Conservation (phyloP, 2,797 vertebrate species). For the Sparidentex hasta region DNA sequence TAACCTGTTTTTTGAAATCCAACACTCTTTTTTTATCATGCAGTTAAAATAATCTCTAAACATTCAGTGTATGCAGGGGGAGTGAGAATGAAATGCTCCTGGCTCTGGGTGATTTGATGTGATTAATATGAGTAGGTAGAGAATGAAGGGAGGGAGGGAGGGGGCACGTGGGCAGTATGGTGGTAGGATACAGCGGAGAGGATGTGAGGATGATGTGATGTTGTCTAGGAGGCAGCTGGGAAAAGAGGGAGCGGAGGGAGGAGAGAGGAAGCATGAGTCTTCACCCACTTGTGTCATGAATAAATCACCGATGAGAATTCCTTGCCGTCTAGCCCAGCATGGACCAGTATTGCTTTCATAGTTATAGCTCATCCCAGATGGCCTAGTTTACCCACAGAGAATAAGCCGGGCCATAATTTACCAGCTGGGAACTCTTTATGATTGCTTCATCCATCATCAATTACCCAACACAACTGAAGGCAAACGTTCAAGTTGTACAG, state of each 20-base stretch:
- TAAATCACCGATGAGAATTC: constrained; percentile 77
- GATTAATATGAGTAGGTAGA: constrained; percentile 71
- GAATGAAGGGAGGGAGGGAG: constrained; percentile 29
- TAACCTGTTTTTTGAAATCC: not conserved
- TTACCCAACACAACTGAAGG: constrained; percentile 58
- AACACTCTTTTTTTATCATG: not conserved
- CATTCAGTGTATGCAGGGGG: constrained; percentile 8
- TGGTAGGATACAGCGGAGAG: constrained; percentile 42
- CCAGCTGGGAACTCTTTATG: constrained; percentile 70
- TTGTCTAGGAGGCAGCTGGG: constrained; percentile 56
- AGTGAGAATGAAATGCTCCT: constrained; percentile 51
- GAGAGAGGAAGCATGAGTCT: constrained; percentile 55
- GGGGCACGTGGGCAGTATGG: constrained; percentile 41
- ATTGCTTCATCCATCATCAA: constrained; percentile 74
- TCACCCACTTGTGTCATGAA: constrained; percentile 81
- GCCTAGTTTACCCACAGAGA: constrained; percentile 71
- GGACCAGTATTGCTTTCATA: constrained; percentile 64
- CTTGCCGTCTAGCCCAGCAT: constrained; percentile 61
- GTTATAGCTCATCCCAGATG: constrained; percentile 72
- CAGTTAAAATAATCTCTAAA: constrained; percentile 14
- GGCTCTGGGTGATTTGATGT: constrained; percentile 56
- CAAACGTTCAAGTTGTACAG: constrained; percentile 25
- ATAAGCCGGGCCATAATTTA: constrained; percentile 71
- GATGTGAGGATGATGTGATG: constrained; percentile 67
- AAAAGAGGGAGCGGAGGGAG: constrained; percentile 37